Evolutionary conservation across 2,888 invertebrate genomes (phyloP).

Genomic region (Sinhomidia bicolor): DNA sequence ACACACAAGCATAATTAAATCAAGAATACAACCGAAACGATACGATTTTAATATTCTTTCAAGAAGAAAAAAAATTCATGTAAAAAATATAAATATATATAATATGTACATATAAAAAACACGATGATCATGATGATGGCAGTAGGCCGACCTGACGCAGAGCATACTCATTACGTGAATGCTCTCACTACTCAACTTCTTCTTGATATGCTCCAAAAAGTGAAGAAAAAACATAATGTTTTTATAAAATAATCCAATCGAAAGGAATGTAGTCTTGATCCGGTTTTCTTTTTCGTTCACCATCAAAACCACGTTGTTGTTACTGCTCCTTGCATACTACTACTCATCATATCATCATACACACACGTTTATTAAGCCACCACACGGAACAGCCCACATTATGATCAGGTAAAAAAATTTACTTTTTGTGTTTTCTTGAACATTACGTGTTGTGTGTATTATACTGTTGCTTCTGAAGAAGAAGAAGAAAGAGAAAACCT

Average conservation of each 20-base stretch:
- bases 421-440: slow-evolving; percentile 31
- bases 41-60: slow-evolving; percentile 24
- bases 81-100: too few species aligned
- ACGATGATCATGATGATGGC: slow-evolving; percentile 40
- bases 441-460: slow-evolving; percentile 47
- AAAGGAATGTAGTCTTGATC: slow-evolving; percentile 69
- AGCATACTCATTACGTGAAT: slow-evolving; percentile 31
- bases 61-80: neutral
- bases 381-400: slow-evolving; percentile 63
- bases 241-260: slow-evolving; percentile 54
- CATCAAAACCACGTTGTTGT: neutral
- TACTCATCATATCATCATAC: neutral
- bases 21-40: slow-evolving; percentile 8
- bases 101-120: too few species aligned
- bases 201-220: slow-evolving; percentile 6
- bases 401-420: slow-evolving; percentile 2
- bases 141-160: slow-evolving; percentile 70
- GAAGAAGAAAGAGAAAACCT: slow-evolving; percentile 4
- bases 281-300: slow-evolving; percentile 59
- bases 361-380: neutral
- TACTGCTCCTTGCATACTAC: neutral
- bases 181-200: neutral
- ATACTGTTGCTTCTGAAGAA: slow-evolving; percentile 65
- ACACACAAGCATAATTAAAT: slow-evolving; percentile 52
- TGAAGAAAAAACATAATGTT: slow-evolving; percentile 2